Conservation (phyloP, 2,888 invertebrate species). For the Ligdia adustata region DNA sequence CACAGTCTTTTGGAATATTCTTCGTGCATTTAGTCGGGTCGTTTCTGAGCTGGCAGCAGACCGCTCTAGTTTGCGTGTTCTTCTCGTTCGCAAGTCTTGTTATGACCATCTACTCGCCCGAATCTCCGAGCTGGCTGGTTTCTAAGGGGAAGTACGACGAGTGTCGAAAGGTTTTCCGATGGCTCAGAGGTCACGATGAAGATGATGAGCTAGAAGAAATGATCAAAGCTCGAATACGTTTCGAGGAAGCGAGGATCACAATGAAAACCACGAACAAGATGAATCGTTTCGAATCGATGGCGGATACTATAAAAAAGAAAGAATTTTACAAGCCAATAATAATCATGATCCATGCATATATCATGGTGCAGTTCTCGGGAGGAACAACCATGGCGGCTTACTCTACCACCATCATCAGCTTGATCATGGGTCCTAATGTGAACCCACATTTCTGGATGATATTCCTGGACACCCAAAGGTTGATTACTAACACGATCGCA, state of each 20-base stretch:
- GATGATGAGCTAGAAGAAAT: constrained; percentile 65
- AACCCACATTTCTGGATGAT: constrained; percentile 86
- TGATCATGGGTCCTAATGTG: constrained; percentile 81
- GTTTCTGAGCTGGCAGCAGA: constrained; percentile 78
- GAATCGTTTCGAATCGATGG: constrained; percentile 36
- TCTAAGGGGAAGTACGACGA: constrained; percentile 74
- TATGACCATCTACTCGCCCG: constrained; percentile 72
- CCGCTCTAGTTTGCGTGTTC: constrained; percentile 72
- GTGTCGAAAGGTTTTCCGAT: constrained; percentile 79
- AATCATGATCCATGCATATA: constrained; percentile 84
- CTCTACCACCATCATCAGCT: constrained; percentile 84
- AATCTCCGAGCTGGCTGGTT: constrained; percentile 86
- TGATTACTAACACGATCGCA: constrained; percentile 83
- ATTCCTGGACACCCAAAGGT: constrained; percentile 84
- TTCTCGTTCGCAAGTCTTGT: constrained; percentile 72
- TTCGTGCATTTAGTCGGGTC: constrained; percentile 85
- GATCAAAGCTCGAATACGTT: constrained; percentile 52
- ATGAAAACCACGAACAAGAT: constrained; percentile 34
- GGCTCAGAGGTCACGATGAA: constrained; percentile 78
- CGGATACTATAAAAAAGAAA: constrained; percentile 53
- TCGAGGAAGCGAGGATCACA: constrained; percentile 44
- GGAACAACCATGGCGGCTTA: constrained; percentile 87
- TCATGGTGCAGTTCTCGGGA: constrained; percentile 86
- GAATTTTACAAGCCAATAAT: constrained; percentile 83
- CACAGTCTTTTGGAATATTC: constrained; percentile 84